Conservation (phyloP, 2,888 invertebrate species). For the Zeuzera pyrina region DNA sequence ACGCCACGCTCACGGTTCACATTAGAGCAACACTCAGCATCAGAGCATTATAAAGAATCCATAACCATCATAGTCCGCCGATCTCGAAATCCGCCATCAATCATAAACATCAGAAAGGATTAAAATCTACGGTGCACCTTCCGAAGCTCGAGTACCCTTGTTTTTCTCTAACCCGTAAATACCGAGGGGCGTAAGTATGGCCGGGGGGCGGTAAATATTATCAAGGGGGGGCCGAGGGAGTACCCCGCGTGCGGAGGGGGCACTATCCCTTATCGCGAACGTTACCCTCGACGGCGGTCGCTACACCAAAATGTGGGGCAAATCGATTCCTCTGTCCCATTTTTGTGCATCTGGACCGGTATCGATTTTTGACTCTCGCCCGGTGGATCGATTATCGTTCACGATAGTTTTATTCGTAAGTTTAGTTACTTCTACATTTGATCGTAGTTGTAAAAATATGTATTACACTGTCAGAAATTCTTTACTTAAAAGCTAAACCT, state of each 20-base stretch:
- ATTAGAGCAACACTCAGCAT: slow-evolving; percentile 42
- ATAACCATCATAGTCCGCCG: slow-evolving; percentile 22
- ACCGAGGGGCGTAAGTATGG: slow-evolving; percentile 72
- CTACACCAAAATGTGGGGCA: slow-evolving; percentile 70
- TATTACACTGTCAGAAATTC: too few species aligned
- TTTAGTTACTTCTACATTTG: too few species aligned
- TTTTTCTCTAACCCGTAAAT: slow-evolving; percentile 74
- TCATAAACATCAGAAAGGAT: slow-evolving; percentile 74
- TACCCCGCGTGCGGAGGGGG: slow-evolving; percentile 50
- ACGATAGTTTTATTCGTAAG: too few species aligned
- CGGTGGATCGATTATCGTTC: slow-evolving; percentile 26
- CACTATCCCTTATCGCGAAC: slow-evolving; percentile 73
- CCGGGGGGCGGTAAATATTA: slow-evolving; percentile 73
- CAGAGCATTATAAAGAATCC: too few species aligned
- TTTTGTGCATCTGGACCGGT: slow-evolving; percentile 72
- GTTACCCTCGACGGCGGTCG: slow-evolving; percentile 68
- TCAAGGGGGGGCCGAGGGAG: slow-evolving; percentile 53
- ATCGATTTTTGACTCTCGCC: slow-evolving; percentile 49
- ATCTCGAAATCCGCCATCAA: slow-evolving; percentile 71
- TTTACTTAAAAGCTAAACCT: too few species aligned
- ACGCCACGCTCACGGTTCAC: too few species aligned
- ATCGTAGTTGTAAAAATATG: too few species aligned
- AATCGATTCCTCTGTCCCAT: slow-evolving; percentile 70
- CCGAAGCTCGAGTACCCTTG: slow-evolving; percentile 71
- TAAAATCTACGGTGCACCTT: slow-evolving; percentile 74